Evolutionary conservation across 2,113 vertebrate species (phyloP).

Genomic region (Zapornia atra): DNA sequence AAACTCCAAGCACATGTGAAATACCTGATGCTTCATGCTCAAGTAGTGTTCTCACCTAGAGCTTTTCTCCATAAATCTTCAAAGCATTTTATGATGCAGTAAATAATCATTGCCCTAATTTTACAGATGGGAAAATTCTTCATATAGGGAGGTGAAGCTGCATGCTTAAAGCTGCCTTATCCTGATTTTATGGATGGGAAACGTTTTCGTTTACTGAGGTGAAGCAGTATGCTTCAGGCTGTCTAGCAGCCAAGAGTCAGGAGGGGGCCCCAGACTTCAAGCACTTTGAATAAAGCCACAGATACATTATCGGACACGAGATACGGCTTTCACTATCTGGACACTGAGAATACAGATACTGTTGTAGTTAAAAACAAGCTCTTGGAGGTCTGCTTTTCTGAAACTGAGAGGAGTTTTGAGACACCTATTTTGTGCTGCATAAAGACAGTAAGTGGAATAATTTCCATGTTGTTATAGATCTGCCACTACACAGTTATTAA

Average conservation of each 20-base stretch:
- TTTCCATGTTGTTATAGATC: not conserved
- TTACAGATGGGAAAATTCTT: not conserved
- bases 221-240: not conserved
- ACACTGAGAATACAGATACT: not conserved
- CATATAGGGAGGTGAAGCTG: not conserved
- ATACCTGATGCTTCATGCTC: not conserved
- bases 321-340: fast-evolving
- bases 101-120: not conserved
- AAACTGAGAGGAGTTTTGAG: not conserved
- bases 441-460: not conserved
- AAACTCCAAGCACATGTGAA: not conserved
- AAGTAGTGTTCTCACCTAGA: not conserved
- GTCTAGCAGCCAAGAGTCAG: not conserved
- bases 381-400: not conserved
- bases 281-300: not conserved
- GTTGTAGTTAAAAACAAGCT: not conserved
- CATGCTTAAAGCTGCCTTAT: not conserved
- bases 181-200: not conserved
- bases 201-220: not conserved
- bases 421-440: not conserved
- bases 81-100: not conserved
- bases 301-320: not conserved
- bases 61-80: not conserved
- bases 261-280: not conserved
- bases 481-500: not conserved